phyloP scores from a whole-genome alignment of 2,797 vertebrate species.

The Podargus strigoides region DNA sequence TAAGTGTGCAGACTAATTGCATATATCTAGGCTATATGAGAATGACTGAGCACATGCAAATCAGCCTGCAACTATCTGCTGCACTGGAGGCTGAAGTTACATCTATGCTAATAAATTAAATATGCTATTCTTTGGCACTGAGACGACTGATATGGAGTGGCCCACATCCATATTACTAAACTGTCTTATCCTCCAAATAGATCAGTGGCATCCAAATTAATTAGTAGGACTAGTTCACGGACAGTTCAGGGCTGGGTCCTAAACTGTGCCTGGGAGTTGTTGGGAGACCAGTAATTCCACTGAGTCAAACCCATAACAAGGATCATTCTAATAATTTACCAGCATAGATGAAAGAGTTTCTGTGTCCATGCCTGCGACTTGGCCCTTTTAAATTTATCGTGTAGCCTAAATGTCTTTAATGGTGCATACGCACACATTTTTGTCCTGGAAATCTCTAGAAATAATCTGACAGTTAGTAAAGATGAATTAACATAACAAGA shows the following conservation, averaged over 20 bases:
- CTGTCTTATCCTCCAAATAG: background rate
- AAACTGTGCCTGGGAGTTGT: background rate
- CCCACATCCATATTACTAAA: background rate
- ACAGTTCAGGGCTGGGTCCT: background rate
- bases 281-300: background rate
- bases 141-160: background rate
- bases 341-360: background rate
- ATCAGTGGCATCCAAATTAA: background rate
- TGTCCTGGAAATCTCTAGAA: background rate
- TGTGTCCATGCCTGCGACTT: background rate
- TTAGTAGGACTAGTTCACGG: background rate
- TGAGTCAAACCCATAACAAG: background rate
- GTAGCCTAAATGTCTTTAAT: background rate
- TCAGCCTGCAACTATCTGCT: background rate
- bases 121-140: background rate
- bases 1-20: background rate
- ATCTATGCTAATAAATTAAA: background rate
- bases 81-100: background rate
- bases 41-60: background rate
- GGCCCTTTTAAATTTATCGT: background rate
- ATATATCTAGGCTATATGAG: background rate
- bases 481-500: background rate
- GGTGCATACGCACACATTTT: background rate
- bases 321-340: background rate
- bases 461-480: background rate